Base-by-base conservation (phyloP, 37 sponge, comb jelly and placozoan species). In the Ianthella basta region DNA sequence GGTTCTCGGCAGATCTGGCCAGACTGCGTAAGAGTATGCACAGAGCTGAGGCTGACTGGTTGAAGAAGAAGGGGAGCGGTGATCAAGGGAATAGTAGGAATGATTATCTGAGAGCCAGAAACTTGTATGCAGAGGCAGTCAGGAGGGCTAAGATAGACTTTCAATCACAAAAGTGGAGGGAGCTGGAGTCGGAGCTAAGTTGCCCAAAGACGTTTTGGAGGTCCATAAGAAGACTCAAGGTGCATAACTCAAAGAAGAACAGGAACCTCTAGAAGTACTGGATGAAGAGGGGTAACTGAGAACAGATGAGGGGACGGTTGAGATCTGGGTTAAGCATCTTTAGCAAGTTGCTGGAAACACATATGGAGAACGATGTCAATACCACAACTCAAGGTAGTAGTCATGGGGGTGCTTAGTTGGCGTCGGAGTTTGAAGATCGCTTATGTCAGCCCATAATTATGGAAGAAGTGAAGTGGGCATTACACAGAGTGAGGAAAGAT, bases 1-100 rank as follows among this genome's bases (percentile, higher is more conserved):
- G 68, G 68, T 66, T 66, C 68, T 25, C 68, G 68, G 27, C 68
- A n/a, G 23, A 15, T 23, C 68, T 66, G 68, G 68, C 68, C 68
- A 66, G 27, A 66, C 68, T 66, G 68, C 68, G 68, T 66, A 66
- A 66, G 68, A 66, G 68, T 66, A 66, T 66, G 68, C 68, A 66
- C 68, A 66, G 68, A 66, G 27, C 68, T 66, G 68, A 66, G 68
- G 19, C 68, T 66, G 68, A 66, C 23, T 66, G 68, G 68, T 66
- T 66, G 68, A 66, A 66, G 68, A 66, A 66, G 19, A 66, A 66
- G 68, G 68, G 68, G 68, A 75, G n/a, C 50, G n/a, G 41, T 75
- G 78, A 75, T 30, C 78, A 75, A 75, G 78, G 18, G 78, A 75
- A 75, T 37, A 40, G 78, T 19, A 40, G 54, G n/a, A 75, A 41